phyloP scores from a whole-genome alignment of 2,113 vertebrate species.

The Dicerorhinus sumatrensis region DNA sequence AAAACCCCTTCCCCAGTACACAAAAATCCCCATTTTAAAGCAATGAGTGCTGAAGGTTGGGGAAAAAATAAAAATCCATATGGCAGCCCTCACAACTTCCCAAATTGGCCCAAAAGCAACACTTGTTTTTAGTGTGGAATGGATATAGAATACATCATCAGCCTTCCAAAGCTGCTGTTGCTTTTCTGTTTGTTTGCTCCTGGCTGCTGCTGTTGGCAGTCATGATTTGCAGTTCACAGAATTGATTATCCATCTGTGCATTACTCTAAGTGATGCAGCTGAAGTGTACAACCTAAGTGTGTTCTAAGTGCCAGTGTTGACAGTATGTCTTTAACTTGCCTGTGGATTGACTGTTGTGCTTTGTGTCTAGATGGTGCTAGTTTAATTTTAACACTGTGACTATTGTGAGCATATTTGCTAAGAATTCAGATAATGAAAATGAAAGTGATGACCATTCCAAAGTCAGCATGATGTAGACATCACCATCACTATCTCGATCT shows the following conservation, averaged over 20 bases:
- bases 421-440: not conserved
- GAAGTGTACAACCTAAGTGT: not conserved
- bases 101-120: not conserved
- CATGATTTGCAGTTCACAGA: not conserved
- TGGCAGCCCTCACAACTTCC: not conserved
- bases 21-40: not conserved
- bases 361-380: not conserved
- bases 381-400: not conserved
- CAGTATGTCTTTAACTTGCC: not conserved
- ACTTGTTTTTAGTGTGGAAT: not conserved
- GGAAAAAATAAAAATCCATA: not conserved
- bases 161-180: not conserved
- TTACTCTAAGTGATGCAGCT: not conserved
- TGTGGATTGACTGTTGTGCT: not conserved
- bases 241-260: not conserved
- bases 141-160: not conserved
- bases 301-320: not conserved
- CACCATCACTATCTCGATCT: not conserved
- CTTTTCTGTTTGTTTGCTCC: no score
- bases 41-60: not conserved
- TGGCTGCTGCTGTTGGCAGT: not conserved
- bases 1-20: not conserved
- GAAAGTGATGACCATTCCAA: not conserved
- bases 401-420: not conserved
- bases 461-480: not conserved